Evolutionary conservation across 2,888 invertebrate species (phyloP).

Genomic region (Hirtodrosophila confusa): DNA sequence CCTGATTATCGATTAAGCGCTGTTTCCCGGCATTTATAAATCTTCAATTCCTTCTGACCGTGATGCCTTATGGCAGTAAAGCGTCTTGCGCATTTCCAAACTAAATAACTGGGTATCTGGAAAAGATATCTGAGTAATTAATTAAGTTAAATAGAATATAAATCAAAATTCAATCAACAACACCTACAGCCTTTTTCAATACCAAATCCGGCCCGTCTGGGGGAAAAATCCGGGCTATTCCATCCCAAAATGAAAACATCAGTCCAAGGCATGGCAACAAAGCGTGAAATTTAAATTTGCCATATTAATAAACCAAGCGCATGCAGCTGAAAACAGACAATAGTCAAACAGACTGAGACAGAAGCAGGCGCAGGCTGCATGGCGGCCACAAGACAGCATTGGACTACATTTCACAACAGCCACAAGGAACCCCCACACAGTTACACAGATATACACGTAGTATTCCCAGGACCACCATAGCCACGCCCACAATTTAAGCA

Average conservation of each 20-base stretch:
- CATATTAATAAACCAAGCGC: constrained; percentile 69
- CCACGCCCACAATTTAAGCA: constrained; percentile 72
- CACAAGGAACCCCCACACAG: constrained; percentile 37
- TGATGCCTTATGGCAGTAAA: too few species aligned
- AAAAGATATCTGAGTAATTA: constrained; percentile 13
- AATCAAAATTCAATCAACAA: constrained; percentile 19
- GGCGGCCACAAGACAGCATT: constrained; percentile 57
- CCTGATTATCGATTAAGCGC: too few species aligned
- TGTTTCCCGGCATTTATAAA: too few species aligned
- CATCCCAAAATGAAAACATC: constrained; percentile 17
- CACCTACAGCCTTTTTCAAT: not conserved
- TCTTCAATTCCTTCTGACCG: too few species aligned
- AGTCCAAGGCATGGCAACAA: constrained; percentile 36
- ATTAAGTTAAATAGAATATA: constrained; percentile 11
- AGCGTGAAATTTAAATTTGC: constrained; percentile 76
- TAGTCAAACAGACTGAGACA: constrained; percentile 36
- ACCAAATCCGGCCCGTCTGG: not conserved
- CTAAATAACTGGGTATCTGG: not conserved
- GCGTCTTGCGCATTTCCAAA: too few species aligned
- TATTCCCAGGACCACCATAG: constrained; percentile 5
- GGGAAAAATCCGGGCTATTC: constrained; percentile 1
- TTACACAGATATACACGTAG: constrained; percentile 13
- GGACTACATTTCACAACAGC: constrained; percentile 69
- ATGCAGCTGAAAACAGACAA: constrained; percentile 48
- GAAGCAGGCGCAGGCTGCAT: constrained; percentile 23